These are phyloP conservation scores for Scytalopus superciliaris DNA, from an alignment of 2,113 vertebrate species.

Conservation along the genomic window DNA sequence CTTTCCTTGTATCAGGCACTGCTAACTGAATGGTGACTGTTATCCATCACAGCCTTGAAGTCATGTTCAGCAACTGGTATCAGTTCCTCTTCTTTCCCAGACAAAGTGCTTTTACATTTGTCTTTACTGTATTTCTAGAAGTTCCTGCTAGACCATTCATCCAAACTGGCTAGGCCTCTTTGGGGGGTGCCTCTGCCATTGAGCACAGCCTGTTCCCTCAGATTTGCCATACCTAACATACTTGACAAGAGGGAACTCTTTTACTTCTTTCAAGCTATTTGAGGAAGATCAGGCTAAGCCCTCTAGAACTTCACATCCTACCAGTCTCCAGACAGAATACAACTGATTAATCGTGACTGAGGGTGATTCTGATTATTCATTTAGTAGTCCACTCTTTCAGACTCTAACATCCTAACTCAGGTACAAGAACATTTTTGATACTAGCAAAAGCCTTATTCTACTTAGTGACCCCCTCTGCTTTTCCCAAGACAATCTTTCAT, in stretches of 20 bases:
- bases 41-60: not conserved
- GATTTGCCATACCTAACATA: not conserved
- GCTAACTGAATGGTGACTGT: not conserved
- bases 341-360: not conserved
- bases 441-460: not conserved
- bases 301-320: not conserved
- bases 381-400: not conserved
- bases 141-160: not conserved
- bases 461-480: not conserved
- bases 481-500: not conserved
- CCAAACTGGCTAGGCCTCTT: not conserved
- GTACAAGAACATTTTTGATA: not conserved
- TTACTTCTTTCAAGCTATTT: not conserved
- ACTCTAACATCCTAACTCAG: not conserved
- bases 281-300: not conserved
- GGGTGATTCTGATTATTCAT: not conserved
- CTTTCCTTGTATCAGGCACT: not conserved
- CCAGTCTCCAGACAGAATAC: not conserved
- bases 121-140: not conserved
- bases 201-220: accelerated
- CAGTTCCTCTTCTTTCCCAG: not conserved
- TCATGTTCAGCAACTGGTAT: not conserved
- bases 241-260: not conserved
- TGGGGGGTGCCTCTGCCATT: not conserved
- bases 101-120: not conserved